Evolutionary conservation across 2,888 invertebrate species (phyloP).

Genomic region (Tachina fera): DNA sequence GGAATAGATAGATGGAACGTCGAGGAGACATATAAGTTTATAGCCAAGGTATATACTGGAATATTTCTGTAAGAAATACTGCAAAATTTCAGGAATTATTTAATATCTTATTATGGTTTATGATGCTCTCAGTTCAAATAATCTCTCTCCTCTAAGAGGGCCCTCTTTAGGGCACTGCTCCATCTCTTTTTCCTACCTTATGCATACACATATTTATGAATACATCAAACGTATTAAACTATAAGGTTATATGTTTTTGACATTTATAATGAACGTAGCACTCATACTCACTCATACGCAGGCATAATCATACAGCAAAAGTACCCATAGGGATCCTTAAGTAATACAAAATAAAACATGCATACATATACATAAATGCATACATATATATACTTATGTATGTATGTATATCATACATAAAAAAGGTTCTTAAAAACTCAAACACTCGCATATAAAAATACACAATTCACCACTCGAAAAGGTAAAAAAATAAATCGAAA

Average conservation of each 20-base stretch:
- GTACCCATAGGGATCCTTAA: slow-evolving; percentile 61
- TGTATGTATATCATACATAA: not conserved
- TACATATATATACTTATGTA: too few species aligned
- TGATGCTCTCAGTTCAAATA: too few species aligned
- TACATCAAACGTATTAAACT: slow-evolving; percentile 38
- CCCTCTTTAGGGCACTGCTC: not conserved
- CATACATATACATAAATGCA: too few species aligned
- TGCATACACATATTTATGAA: not conserved
- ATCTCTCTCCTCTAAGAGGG: not conserved
- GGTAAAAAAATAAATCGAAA: slow-evolving; percentile 21
- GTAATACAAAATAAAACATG: slow-evolving; percentile 14
- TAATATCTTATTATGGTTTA: too few species aligned
- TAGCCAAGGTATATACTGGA: too few species aligned
- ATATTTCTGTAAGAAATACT: too few species aligned
- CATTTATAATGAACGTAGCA: slow-evolving; percentile 61
- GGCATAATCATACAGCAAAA: slow-evolving; percentile 9
- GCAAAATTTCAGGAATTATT: too few species aligned
- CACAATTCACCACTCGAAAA: slow-evolving; percentile 47
- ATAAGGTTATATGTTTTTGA: slow-evolving; percentile 68
- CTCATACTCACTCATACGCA: not conserved
- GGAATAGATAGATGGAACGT: too few species aligned
- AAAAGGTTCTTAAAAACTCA: slow-evolving; percentile 58
- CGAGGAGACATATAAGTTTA: too few species aligned
- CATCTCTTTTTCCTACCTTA: not conserved
- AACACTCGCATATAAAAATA: slow-evolving; percentile 45